Base-by-base conservation (phyloP, 2,113 vertebrate species). In the Tachysurus vachellii region DNA sequence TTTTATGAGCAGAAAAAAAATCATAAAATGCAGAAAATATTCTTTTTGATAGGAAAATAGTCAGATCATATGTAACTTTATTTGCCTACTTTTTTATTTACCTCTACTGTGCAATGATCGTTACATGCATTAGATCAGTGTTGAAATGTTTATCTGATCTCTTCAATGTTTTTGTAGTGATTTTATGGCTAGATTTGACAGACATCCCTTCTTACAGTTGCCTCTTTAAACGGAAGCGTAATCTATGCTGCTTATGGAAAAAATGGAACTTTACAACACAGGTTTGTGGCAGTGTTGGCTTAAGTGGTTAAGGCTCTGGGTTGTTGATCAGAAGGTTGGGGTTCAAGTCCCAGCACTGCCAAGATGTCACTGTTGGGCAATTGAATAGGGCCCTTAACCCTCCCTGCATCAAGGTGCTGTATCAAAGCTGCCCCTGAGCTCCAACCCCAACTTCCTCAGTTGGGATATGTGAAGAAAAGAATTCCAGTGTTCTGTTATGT, bases 1-100 rank as follows among this genome's bases (percentile, higher is more conserved):
- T 42, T 36, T 82, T 82, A 62, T 62, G 11, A 62, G 19, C 57
- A 82, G 36, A 82, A 82, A 42, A 82, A 42, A 12, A 44, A 57
- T 12, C 36, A 36, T 36, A 36, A 36, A 31, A 3, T 0, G 57
- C 8, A 61, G 68, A 42, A 42, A 36, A 23, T 44, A 44, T 73
- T 36, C 42, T 44, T 73, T 73, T 44, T 21, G 16, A 36, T 70
- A 2, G 19, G 17, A 16, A 17, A 2, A 70, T 42, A 3, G 1
- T 50, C 47, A 50, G 47, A 70, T 68, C 13, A 31, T 68, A 31
- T 66, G 64, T 2, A 14, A 4, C 1, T 42, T 19, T 21, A 42
- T 71, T 42, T 19, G 16, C 16, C 17, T 71, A 19, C 16, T 50
- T 50, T 50, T 50, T 50, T 44, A 31, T 50, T 50, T 44, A 31